phyloP scores from a whole-genome alignment of 2,113 vertebrate genomes.

The Sorex fumeus region DNA sequence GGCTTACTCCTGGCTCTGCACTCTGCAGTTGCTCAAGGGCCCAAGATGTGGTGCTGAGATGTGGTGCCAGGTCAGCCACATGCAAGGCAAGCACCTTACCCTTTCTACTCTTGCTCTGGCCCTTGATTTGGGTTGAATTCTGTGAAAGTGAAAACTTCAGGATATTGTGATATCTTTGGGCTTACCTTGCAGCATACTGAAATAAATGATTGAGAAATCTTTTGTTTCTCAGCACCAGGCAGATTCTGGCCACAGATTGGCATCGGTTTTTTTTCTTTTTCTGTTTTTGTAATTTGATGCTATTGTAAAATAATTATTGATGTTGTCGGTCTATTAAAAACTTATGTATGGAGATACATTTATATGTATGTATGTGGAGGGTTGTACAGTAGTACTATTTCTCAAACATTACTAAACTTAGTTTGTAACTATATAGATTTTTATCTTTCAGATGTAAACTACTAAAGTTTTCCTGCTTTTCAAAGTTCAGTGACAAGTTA shows the following conservation, averaged over 20 bases:
- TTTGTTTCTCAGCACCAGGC: background rate
- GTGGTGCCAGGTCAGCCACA: too few species aligned
- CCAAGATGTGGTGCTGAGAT: too few species aligned
- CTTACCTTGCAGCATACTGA: background rate
- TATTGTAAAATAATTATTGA: conserved; percentile 25
- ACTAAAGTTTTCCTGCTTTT: conserved; percentile 18
- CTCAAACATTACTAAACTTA: conserved; percentile 18
- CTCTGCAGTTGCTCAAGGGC: too few species aligned
- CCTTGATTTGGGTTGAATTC: background rate
- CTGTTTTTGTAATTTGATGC: background rate
- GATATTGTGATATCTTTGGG: background rate
- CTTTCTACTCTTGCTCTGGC: too few species aligned
- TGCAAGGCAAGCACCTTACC: too few species aligned
- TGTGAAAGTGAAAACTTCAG: background rate
- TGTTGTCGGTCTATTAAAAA: conserved; percentile 18
- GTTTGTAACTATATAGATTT: conserved; percentile 13
- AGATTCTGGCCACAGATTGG: conserved; percentile 21
- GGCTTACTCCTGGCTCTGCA: too few species aligned
- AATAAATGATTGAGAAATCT: conserved; percentile 21
- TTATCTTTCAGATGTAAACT: conserved; percentile 39
- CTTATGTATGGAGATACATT: too few species aligned
- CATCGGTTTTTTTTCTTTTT: conserved; percentile 29
- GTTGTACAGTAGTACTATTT: background rate
- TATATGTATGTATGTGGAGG: too few species aligned
- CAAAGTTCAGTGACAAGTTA: conserved; percentile 30